Evolutionary conservation across 2,797 vertebrate species (phyloP), one percentile per base, ranked within the genome.

Genomic region (Poeciliopsis gracilis): DNA sequence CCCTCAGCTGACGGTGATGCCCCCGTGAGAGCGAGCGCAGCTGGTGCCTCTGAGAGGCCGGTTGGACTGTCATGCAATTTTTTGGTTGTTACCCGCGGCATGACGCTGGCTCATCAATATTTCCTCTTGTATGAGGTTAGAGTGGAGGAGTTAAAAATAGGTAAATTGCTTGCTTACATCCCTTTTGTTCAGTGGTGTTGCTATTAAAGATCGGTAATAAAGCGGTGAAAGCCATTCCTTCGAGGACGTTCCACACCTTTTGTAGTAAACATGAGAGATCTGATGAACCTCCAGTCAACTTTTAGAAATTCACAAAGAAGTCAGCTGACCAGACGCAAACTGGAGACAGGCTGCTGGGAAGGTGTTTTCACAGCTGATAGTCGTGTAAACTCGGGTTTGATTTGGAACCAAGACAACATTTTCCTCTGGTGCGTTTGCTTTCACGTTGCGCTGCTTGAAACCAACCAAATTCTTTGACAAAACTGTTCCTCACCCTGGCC

Each of bases 1-100:
- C 76, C 73, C 53, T 73, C 36, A 69, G 74, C 46, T 75, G 84
- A 88, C 78, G 81, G 81, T 77, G 72, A 43, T 57, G 43, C 33
- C 61, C 51, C 38, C 30, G 53, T 63, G 66, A 72, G 47, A 76
- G 66, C 47, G 8, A 30, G n/a, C 77, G 86, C 85, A 88, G 82
- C 81, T 86, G 87, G 75, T 72, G 47, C 43, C 74, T 77, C 78
- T 61, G 70, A 49, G 75, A 73, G 49, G 72, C 25, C 69, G 57
- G 71, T 78, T 78, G 38, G 72, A 78, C 57, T 66, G 49, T 67
- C 66, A 80, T 4, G 2, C 53, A 16, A 10, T 15, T 67, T 78
- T 61, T 43, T 10, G 15, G 10, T 13, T 72, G 51, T 47, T 9
- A 76, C 6, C 16, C n/a, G 10, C 57, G 38, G 59, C 46, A 73